A percentile compares a stretch with the other conserved stretches of the same genome.
phyloP scores from a whole-genome alignment of 2,797 vertebrate genomes.

The Pogonophryne albipinna region DNA sequence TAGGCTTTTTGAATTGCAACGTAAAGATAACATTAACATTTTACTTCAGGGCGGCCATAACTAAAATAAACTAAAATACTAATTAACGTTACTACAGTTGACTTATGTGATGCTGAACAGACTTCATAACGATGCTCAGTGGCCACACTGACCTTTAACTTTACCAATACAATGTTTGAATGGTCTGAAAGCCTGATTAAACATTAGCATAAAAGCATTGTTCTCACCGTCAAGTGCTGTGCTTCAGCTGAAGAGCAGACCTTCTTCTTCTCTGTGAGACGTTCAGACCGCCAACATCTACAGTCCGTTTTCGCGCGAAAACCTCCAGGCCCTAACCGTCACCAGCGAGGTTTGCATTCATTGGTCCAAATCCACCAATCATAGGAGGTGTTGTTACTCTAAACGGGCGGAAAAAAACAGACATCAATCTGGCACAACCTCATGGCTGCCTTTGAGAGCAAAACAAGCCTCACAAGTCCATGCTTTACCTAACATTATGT shows the following conservation, averaged over 20 bases:
- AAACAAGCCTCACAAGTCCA: background rate
- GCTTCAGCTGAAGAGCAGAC: constrained; percentile 7
- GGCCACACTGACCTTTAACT: background rate
- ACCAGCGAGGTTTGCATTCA: background rate
- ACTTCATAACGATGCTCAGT: background rate
- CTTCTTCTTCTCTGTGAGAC: constrained; percentile 20
- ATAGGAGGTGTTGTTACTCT: background rate
- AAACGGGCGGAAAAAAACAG: constrained; percentile 32
- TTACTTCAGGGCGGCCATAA: background rate
- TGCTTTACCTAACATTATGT: background rate
- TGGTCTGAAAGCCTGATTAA: constrained; percentile 8
- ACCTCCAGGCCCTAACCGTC: constrained; percentile 10
- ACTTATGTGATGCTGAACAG: background rate
- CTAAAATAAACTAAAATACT: background rate
- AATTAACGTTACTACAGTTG: background rate
- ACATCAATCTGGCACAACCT: constrained; percentile 1
- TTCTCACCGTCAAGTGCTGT: constrained; percentile 74
- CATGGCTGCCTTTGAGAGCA: background rate
- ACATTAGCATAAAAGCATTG: constrained; percentile 45
- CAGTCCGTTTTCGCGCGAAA: constrained; percentile 70
- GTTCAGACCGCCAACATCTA: constrained; percentile 59
- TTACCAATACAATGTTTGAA: background rate
- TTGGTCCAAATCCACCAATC: constrained; percentile 76
- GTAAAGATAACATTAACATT: background rate
- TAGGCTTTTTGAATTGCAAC: background rate